Conservation (phyloP, 2,113 vertebrate genomes). For the Puntigrus tetrazona region DNA sequence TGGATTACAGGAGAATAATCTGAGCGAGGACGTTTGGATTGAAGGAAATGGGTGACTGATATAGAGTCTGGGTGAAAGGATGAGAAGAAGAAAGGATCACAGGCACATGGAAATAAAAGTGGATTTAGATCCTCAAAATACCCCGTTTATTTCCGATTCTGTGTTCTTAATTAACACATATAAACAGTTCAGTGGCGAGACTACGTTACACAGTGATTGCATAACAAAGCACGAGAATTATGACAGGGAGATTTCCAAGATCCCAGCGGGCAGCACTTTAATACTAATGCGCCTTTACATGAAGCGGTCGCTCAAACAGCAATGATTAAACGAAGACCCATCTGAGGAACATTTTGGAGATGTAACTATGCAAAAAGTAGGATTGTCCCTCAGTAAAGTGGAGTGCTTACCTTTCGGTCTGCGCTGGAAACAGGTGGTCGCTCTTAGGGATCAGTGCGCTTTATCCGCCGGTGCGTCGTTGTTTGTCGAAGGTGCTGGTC, state of each 20-base stretch:
- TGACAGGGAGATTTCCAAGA: not conserved
- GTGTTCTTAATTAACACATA: not conserved
- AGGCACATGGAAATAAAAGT: constrained; percentile 23
- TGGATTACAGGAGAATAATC: constrained; percentile 39
- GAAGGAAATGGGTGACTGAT: not conserved
- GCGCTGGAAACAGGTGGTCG: constrained; percentile 18
- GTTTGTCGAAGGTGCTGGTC: not conserved
- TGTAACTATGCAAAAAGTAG: not conserved
- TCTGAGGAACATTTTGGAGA: not conserved
- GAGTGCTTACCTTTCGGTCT: not conserved
- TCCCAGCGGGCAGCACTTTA: not conserved
- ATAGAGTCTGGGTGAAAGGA: not conserved
- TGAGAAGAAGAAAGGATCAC: not conserved
- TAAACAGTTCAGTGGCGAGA: not conserved
- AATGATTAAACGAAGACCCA: not conserved
- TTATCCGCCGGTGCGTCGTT: constrained; percentile 3
- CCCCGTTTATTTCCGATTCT: constrained; percentile 11
- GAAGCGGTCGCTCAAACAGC: not conserved
- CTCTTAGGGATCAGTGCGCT: constrained; percentile 5
- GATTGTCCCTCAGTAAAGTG: not conserved
- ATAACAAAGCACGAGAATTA: not conserved
- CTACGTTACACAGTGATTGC: not conserved
- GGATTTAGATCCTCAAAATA: constrained; percentile 38
- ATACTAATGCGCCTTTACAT: not conserved
- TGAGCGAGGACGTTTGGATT: not conserved